Base-by-base conservation (phyloP, 2,113 vertebrate genomes). In the Hypomesus transpacificus region DNA sequence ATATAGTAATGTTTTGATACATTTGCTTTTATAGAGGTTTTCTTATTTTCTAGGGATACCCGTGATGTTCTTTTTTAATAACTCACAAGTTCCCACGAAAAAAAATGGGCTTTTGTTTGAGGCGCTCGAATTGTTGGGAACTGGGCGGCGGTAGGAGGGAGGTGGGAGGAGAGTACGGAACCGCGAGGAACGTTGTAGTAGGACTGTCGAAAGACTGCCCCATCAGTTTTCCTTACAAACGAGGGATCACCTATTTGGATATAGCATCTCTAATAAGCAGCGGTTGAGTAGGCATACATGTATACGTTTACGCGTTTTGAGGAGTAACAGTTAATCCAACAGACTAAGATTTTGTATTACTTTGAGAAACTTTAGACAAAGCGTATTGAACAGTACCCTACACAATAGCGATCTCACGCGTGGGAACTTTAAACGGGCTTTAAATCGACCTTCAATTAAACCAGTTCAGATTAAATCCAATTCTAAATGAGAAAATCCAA, bases 101-200 rank as follows among this genome's bases (percentile, higher is more conserved):
- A 77, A 75, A 20, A 77, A 75, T 18, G 50, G 57, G 84, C 82
- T 89, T 88, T 90, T 88, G 88, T 88, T 51, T 76, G 73, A 62
- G 79, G 77, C 81, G 81, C 82, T 82, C 58, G 71, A 76, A 64
- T 3, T 52, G 16, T 34, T 28, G 28, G 57, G 8, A 34, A 54
- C 75, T 26, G 62, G 71, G 22, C 69, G 75, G 74, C 78, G 84
- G 80, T 70, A 74, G 66, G 20, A 22, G 34, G 24, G 69, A 34
- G 66, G 74, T 77, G 73, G 77, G 82, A 83, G 85, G 84, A 67
- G 82, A 20, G 16, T 46, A 18, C 8, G 50, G 74, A 72, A 72
- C 59, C 13, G 62, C 6, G 67, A 63, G 69, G 64, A 53, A 54
- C 26, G 53, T 68, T 51, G 53, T 75, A 82, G 69, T 65, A 66